These are phyloP conservation scores for Drosophila burlai DNA, from an alignment of 1,140 invertebrate species.

Conservation along the genomic window DNA sequence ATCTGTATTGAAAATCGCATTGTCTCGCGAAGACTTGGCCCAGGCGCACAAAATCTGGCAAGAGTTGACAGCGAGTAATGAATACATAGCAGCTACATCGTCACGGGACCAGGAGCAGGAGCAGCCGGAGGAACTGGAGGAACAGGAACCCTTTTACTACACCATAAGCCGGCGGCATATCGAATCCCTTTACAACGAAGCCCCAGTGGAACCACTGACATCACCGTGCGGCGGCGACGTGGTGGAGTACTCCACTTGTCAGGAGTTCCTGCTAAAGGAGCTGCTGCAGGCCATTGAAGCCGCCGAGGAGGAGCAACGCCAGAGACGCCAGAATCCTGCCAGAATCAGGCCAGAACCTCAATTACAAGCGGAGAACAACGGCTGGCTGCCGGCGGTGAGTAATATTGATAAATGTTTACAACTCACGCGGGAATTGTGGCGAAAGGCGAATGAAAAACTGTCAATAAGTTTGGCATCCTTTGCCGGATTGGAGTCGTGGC, in stretches of 20 bases:
- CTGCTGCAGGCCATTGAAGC: constrained; percentile 38
- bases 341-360: constrained; percentile 42
- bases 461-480: constrained; percentile 23
- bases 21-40: constrained; percentile 79
- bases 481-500: constrained; percentile 1
- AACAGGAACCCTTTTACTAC: constrained; percentile 65
- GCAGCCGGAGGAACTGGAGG: constrained; percentile 1
- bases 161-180: constrained; percentile 59
- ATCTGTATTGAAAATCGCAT: constrained; percentile 78
- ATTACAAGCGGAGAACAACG: constrained; percentile 36
- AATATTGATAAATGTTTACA: constrained; percentile 53
- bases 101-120: constrained; percentile 6
- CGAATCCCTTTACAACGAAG: constrained; percentile 68
- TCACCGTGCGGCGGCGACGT: constrained; percentile 13
- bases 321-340: constrained; percentile 5
- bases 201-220: constrained; percentile 48
- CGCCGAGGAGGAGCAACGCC: constrained; percentile 9
- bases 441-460: constrained; percentile 20
- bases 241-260: constrained; percentile 64
- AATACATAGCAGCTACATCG: constrained; percentile 70
- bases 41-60: constrained; percentile 82
- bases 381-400: constrained; percentile 47
- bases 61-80: constrained; percentile 81
- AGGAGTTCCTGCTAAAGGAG: constrained; percentile 68
- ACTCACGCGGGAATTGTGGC: constrained; percentile 17